Evolutionary conservation across 2,113 vertebrate species (phyloP).

Genomic region (Sturnira hondurensis): DNA sequence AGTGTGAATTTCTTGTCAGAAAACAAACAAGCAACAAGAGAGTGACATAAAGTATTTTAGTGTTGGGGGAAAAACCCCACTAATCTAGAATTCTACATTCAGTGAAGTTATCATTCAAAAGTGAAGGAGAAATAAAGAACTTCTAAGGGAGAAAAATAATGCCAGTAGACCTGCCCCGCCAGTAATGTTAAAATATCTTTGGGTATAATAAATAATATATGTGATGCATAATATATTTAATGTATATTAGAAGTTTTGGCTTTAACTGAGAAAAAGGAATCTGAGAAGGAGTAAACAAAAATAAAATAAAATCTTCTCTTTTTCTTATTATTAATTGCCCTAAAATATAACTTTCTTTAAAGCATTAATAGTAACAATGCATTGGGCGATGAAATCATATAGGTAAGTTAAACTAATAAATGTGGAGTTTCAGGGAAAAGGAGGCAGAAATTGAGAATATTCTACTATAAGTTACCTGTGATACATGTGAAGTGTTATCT

Average conservation of each 20-base stretch:
- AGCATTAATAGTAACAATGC: background rate
- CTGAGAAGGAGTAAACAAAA: background rate
- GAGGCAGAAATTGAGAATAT: background rate
- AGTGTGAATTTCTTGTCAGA: background rate
- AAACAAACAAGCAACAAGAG: background rate
- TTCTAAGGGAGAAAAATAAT: background rate
- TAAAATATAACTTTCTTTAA: background rate
- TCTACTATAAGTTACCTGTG: background rate
- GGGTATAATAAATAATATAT: background rate
- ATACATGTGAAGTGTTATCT: background rate
- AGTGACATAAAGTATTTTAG: background rate
- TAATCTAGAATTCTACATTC: background rate
- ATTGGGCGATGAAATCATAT: background rate
- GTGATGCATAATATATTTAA: background rate
- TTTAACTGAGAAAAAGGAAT: background rate
- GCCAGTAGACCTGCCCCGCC: background rate
- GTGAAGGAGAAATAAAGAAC: background rate
- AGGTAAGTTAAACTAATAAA: background rate
- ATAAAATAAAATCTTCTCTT: background rate
- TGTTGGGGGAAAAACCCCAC: background rate
- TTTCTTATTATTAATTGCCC: background rate
- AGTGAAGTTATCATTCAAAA: background rate
- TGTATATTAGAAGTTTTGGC: background rate
- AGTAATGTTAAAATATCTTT: background rate
- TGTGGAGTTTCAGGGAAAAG: background rate